Conservation (phyloP, 2,113 vertebrate species). For the Antechinus flavipes region DNA sequence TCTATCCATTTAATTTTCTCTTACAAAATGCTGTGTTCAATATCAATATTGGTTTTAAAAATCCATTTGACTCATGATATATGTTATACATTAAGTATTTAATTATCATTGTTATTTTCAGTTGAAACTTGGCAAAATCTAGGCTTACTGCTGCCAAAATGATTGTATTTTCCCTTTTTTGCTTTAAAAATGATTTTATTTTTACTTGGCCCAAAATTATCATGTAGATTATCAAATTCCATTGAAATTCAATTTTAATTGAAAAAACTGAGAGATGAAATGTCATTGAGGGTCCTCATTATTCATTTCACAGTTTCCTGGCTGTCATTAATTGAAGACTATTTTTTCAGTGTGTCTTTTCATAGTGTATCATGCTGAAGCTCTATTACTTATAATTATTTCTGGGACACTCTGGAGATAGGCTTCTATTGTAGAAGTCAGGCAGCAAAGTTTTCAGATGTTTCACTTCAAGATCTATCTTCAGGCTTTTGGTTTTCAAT, state of each 20-base stretch:
- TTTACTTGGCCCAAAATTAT: constrained; percentile 30
- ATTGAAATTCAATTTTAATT: constrained; percentile 20
- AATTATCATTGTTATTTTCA: constrained; percentile 61
- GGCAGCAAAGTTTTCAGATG: neutral
- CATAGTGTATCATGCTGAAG: neutral
- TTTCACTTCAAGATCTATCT: neutral
- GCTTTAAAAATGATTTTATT: constrained; percentile 10
- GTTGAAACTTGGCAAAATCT: constrained; percentile 52
- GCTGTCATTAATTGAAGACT: neutral
- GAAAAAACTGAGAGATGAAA: constrained; percentile 46
- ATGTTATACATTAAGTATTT: constrained; percentile 42
- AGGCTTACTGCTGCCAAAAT: constrained; percentile 48
- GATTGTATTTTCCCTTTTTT: neutral
- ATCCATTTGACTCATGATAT: constrained; percentile 33
- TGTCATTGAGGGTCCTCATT: constrained; percentile 14
- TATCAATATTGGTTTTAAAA: constrained; percentile 39
- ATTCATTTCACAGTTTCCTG: neutral
- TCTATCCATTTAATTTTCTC: constrained; percentile 28
- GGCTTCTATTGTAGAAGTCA: constrained; percentile 1
- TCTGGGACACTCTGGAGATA: neutral
- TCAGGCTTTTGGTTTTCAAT: neutral
- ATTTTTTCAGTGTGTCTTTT: constrained; percentile 8
- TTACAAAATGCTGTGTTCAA: constrained; percentile 38
- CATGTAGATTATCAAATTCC: constrained; percentile 23
- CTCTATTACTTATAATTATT: neutral